These are phyloP conservation scores for Scaptomyza hsui DNA, from an alignment of 1,140 invertebrate species.

Conservation along the genomic window DNA sequence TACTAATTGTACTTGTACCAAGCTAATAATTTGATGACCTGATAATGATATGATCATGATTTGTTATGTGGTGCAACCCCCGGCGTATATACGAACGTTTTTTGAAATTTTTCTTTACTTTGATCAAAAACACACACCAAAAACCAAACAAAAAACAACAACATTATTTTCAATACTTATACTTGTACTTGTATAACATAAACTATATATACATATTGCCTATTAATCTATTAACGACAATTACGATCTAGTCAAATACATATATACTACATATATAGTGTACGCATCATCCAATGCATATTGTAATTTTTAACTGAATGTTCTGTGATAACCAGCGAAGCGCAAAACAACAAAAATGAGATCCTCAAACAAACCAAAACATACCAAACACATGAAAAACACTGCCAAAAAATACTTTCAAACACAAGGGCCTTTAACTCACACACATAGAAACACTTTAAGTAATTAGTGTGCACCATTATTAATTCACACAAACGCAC, in stretches of 20 bases:
- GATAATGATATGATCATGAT: constrained; percentile 68
- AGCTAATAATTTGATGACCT: constrained; percentile 68
- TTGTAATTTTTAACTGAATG: constrained; percentile 80
- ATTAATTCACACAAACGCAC: constrained; percentile 12
- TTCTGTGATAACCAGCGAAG: constrained; percentile 73
- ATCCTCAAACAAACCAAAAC: constrained; percentile 40
- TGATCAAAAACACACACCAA: constrained; percentile 8
- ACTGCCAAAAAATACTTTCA: not conserved
- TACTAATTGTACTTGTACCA: constrained; percentile 37
- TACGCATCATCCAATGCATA: constrained; percentile 80
- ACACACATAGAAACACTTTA: constrained; percentile 8
- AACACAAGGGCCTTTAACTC: constrained; percentile 13
- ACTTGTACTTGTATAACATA: constrained; percentile 44
- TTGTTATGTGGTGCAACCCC: constrained; percentile 81
- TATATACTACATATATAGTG: constrained; percentile 47
- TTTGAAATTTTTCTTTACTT: constrained; percentile 56
- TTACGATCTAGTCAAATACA: constrained; percentile 62
- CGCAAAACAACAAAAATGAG: constrained; percentile 25
- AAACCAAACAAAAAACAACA: constrained; percentile 6
- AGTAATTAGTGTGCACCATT: constrained; percentile 31
- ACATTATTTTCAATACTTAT: constrained; percentile 67
- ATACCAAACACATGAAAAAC: not conserved
- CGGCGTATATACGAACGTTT: constrained; percentile 71
- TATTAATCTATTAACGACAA: constrained; percentile 43
- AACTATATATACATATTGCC: constrained; percentile 38